Evolutionary conservation across 2,888 invertebrate genomes (phyloP).

Genomic region (Leptopilina myrica): DNA sequence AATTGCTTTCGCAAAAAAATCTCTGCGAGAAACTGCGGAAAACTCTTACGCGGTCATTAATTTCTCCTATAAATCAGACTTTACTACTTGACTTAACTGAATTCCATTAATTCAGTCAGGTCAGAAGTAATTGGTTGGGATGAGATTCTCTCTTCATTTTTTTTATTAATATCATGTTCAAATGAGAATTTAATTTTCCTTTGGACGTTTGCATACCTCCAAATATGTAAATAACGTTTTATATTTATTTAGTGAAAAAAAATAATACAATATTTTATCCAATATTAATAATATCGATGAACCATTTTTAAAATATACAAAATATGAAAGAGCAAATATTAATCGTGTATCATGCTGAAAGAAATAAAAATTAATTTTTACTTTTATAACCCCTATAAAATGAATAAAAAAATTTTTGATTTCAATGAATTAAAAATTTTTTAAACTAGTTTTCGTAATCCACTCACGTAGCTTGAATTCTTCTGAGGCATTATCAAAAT

Average conservation of each 20-base stretch:
- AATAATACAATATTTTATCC: too few species aligned
- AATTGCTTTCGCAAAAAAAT: conserved; percentile 14
- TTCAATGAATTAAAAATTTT: too few species aligned
- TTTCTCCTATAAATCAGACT: conserved; percentile 43
- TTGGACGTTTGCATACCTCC: not conserved
- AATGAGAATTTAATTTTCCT: not conserved
- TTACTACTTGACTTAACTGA: conserved; percentile 39
- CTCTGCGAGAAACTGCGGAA: conserved; percentile 1
- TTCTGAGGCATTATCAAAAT: not conserved
- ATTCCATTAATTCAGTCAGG: conserved; percentile 44
- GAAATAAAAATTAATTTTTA: too few species aligned
- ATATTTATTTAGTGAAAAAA: not conserved
- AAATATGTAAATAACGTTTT: not conserved
- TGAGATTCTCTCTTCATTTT: conserved; percentile 34
- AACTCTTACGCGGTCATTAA: conserved; percentile 34
- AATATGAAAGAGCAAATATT: too few species aligned
- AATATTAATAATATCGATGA: too few species aligned
- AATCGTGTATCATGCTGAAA: too few species aligned
- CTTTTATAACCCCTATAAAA: not conserved
- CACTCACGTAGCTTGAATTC: conserved; percentile 15
- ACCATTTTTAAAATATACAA: too few species aligned
- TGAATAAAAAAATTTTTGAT: not conserved
- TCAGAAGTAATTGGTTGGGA: conserved; percentile 40
- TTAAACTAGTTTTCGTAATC: not conserved
- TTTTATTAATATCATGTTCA: not conserved